Conservation (phyloP, 2,113 vertebrate genomes). For the Micromys minutus region DNA sequence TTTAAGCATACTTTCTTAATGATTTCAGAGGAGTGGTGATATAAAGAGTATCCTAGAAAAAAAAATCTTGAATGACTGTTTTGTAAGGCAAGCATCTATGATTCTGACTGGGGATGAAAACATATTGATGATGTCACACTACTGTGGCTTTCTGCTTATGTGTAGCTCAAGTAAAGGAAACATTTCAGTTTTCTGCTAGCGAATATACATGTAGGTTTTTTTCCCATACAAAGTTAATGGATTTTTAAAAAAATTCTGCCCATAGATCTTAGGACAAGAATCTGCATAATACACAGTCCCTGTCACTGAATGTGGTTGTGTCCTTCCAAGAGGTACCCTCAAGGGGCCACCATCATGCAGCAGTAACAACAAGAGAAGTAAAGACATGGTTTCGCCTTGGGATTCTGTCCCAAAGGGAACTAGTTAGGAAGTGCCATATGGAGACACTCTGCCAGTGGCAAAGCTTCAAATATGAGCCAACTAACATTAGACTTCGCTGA, state of each 20-base stretch:
- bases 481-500: conserved; percentile 22
- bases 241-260: not conserved
- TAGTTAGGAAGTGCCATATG: not conserved
- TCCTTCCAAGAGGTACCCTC: not conserved
- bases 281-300: not conserved
- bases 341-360: not conserved
- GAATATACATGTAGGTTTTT: not conserved
- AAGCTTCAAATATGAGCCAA: conserved; percentile 28
- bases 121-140: not conserved
- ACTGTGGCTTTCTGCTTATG: not conserved
- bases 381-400: conserved; percentile 5
- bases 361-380: not conserved
- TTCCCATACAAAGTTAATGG: not conserved
- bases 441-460: not conserved
- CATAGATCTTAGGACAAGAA: not conserved
- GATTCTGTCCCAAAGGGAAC: not conserved
- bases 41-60: not conserved
- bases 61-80: not conserved
- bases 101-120: not conserved
- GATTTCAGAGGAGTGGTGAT: not conserved
- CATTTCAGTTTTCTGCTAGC: not conserved
- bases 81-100: not conserved
- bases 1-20: not conserved
- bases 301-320: not conserved
- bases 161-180: not conserved